Percentiles rank a stretch among this genome's conserved stretches.
phyloP scores from a whole-genome alignment of 2,797 vertebrate genomes.

The Intellagama lesueurii region DNA sequence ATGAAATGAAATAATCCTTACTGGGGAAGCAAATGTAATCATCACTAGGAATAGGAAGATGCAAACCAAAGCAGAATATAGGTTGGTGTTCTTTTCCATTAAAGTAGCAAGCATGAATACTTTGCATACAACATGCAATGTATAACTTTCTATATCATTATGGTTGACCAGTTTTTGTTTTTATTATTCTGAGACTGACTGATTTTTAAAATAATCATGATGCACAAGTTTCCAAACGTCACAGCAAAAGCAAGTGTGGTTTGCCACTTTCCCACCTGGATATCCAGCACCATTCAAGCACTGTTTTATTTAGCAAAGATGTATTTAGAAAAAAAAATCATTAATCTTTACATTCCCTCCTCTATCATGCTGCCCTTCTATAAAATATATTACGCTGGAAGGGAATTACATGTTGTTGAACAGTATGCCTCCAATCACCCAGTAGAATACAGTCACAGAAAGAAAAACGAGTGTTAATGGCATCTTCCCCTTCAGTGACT shows the following conservation, averaged over 20 bases:
- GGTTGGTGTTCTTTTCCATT: not conserved
- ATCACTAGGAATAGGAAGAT: not conserved
- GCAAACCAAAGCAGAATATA: not conserved
- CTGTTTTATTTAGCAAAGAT: not conserved
- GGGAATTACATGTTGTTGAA: not conserved
- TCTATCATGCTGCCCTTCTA: not conserved
- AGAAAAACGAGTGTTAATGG: not conserved
- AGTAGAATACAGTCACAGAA: not conserved
- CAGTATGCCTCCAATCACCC: not conserved
- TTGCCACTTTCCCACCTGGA: not conserved
- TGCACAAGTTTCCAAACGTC: not conserved
- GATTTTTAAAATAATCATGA: constrained; percentile 42
- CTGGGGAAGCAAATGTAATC: not conserved
- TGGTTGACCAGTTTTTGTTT: constrained; percentile 50
- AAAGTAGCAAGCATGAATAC: constrained; percentile 24
- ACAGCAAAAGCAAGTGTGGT: not conserved
- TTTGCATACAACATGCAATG: constrained; percentile 27
- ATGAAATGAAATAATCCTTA: not conserved
- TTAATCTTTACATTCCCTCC: not conserved
- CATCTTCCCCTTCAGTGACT: not conserved
- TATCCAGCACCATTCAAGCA: not conserved
- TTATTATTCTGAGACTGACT: constrained; percentile 47
- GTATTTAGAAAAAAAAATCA: not conserved
- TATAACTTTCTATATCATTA: not conserved
- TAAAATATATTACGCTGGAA: not conserved